Evolutionary conservation across 2,888 invertebrate species (phyloP), one percentile per base, ranked within the genome.

Genomic region (Iphiclides podalirius): DNA sequence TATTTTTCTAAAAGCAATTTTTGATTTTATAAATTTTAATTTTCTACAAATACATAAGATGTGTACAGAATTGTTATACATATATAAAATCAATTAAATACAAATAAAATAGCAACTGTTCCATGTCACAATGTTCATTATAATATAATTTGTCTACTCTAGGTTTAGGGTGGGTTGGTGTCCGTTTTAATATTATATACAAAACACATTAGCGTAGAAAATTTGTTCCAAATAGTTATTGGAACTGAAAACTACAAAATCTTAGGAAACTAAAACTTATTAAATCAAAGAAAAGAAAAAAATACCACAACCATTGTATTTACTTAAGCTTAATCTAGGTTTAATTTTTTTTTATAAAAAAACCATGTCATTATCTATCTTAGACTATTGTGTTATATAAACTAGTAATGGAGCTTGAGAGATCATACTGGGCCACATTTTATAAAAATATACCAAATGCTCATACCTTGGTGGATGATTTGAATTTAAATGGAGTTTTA

Each of bases 401-500:
- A 20, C 9, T 2, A 11, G n/a, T 31, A 11, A 11, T 11, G 31
- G 11, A 31, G 11, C 11, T 33, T 33, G 14, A 48, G 35, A 50
- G 38, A 52, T 51, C 43, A 48, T 28, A n/a, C 8, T 12, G 26
- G 7, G 23, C 26, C 16, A 47, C 23, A 17, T 38, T 35, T 42
- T n/a, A n/a, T n/a, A n/a, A 34, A 38, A 28, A 31, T 28, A 6
- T 47, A 17, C 42, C 11, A 23, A 42, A 16, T 52, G 43, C 23
- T 64, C 71, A 82, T 39, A 79, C 75, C 67, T 79, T 85, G 34
- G 74, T 70, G 28, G 83, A 75, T 15, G 61, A 56, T 67, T 77
- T 82, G 46, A 89, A 89, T 55, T 87, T 89, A 50, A 89, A 89
- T 11, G 89, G 89, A 12, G 89, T 88, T 67, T 88, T 89, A 52